These are phyloP conservation scores for Gracilinanus agilis DNA, from an alignment of 2,113 vertebrate genomes.

Conservation along the genomic window DNA sequence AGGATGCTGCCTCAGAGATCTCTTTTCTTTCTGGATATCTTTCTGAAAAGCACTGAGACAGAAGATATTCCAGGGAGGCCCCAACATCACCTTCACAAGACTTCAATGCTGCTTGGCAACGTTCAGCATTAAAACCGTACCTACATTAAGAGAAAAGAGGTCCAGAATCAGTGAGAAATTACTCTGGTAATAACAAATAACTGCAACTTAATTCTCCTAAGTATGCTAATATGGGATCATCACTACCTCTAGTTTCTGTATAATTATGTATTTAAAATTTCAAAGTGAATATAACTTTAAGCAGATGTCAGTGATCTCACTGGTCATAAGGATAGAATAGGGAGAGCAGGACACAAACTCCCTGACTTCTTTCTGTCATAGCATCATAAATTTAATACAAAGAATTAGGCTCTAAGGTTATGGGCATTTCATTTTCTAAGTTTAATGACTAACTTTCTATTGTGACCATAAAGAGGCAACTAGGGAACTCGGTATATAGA, in stretches of 20 bases:
- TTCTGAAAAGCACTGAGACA: constrained; percentile 91
- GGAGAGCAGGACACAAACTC: too few relatives aligned
- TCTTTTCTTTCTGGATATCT: constrained; percentile 87
- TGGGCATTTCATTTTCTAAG: too few relatives aligned
- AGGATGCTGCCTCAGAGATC: constrained; percentile 75
- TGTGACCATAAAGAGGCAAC: too few relatives aligned
- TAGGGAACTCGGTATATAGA: too few relatives aligned
- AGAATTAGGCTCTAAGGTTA: too few relatives aligned
- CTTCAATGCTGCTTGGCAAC: constrained; percentile 87
- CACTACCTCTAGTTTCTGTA: neutral
- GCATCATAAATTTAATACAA: too few relatives aligned
- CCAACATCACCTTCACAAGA: constrained; percentile 92
- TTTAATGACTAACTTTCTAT: too few relatives aligned
- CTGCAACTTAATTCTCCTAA: constrained; percentile 24
- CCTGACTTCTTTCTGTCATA: too few relatives aligned
- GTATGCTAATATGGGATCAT: neutral
- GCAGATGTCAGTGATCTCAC: too few relatives aligned
- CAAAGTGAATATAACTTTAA: too few relatives aligned
- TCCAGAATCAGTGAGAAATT: constrained; percentile 5
- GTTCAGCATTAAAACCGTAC: constrained; percentile 94
- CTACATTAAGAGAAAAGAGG: constrained; percentile 78
- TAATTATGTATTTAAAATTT: too few relatives aligned
- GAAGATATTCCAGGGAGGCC: constrained; percentile 91
- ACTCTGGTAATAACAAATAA: neutral
- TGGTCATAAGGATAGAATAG: too few relatives aligned